Conservation (phyloP, 2,797 vertebrate species). For the Cyprinella venusta region DNA sequence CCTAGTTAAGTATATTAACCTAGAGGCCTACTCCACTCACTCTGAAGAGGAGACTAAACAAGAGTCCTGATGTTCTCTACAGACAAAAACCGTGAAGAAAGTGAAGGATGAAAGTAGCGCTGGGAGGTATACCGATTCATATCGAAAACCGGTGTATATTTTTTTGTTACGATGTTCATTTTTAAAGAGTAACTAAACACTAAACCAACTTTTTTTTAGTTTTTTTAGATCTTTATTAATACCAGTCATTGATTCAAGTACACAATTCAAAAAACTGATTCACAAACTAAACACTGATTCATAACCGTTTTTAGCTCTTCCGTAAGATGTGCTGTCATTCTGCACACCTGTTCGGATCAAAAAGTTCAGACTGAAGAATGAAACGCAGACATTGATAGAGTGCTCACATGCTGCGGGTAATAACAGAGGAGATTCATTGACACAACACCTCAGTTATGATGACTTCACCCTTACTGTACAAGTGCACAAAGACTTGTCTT, state of each 20-base stretch:
- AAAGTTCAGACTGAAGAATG: background rate
- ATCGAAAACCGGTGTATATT: too few species aligned
- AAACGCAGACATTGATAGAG: background rate
- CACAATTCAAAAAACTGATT: too few species aligned
- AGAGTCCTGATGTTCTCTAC: background rate
- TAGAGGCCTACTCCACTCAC: background rate
- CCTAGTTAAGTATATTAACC: conserved; percentile 16
- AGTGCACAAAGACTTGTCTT: background rate
- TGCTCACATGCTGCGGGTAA: background rate
- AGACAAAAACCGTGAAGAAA: background rate
- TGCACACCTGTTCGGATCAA: conserved; percentile 15
- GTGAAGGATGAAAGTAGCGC: background rate
- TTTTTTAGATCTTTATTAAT: too few species aligned
- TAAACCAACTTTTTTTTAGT: too few species aligned
- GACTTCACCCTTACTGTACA: background rate
- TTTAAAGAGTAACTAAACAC: too few species aligned
- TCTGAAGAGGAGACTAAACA: background rate
- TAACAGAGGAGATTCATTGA: conserved; percentile 20
- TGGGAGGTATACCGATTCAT: too few species aligned
- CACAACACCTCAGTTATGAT: background rate
- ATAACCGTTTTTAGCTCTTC: background rate
- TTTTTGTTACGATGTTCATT: too few species aligned
- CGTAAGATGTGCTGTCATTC: background rate
- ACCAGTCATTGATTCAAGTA: too few species aligned
- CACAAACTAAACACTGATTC: too few species aligned